These are phyloP conservation scores for Puma concolor DNA, from an alignment of 2,113 vertebrate genomes.

Conservation along the genomic window DNA sequence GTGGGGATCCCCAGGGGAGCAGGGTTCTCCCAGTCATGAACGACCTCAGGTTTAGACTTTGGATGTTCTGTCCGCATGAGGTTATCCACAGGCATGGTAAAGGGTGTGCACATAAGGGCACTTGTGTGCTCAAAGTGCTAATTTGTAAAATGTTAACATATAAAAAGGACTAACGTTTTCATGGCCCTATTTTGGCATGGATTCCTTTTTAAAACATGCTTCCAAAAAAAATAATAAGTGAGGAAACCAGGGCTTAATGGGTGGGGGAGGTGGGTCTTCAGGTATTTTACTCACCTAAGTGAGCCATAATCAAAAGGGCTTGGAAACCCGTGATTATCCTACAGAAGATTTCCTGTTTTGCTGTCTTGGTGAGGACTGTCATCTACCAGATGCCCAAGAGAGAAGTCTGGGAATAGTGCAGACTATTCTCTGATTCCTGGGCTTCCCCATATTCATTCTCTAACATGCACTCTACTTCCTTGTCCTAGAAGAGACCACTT, in stretches of 20 bases:
- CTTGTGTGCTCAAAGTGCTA: neutral
- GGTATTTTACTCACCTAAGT: neutral
- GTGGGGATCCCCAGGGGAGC: neutral
- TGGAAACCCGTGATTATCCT: neutral
- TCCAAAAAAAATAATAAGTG: neutral
- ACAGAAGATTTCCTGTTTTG: neutral
- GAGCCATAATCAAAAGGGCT: neutral
- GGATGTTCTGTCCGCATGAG: neutral
- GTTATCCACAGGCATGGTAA: neutral
- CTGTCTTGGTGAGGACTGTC: neutral
- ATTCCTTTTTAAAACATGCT: neutral
- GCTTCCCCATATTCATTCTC: neutral
- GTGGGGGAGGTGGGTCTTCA: no score
- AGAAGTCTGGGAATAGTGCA: neutral
- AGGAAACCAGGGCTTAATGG: neutral
- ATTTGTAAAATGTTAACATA: neutral
- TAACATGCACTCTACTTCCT: neutral
- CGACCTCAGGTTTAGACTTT: neutral
- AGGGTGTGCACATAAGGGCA: neutral
- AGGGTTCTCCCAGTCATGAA: neutral
- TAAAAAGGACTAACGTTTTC: neutral
- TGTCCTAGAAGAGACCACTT: neutral
- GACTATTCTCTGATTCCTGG: accelerated
- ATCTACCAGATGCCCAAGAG: neutral
- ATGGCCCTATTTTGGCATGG: neutral